Base-by-base conservation (phyloP, 2,797 vertebrate species). In the Podarcis lilfordi region DNA sequence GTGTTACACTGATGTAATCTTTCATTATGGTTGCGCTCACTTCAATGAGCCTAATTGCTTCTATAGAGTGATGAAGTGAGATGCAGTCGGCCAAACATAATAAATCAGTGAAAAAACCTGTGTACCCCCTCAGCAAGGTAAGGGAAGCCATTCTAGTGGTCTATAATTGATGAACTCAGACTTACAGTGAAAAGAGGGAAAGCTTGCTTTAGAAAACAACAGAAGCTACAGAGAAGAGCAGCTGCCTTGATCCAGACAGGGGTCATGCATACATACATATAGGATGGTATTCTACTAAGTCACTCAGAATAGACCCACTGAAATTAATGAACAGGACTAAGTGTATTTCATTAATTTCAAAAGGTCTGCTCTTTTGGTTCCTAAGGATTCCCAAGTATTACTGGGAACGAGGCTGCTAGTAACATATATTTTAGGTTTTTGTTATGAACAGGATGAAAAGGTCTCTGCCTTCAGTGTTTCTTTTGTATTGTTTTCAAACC, bases 1-100 rank as follows among this genome's bases (percentile, higher is more conserved):
- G 93, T 88, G 89, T 76, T 94, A 94, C 92, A 96, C 96, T 93
- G 94, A 96, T 95, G 96, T 93, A 96, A 98, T 97, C 92, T 25
- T 90, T 95, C 96, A 96, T 93, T 93, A 76, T 81, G 90, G 95
- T 91, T 91, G 45, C n/a, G 90, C 94, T 93, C 95, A 91, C 92
- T 78, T 61, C 97, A 95, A 92, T 81, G 75, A 91, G 85, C 55
- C 40, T 74, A 91, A 96, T 97, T 96, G 92, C 95, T 95, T 97
- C 96, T 96, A 96, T 96, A 97, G 97, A 87, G 95, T 95, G 95
- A 94, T 96, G 94, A 96, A 94, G 90, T 86, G 83, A 94, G 94
- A 94, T 89, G 93, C 95, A 95, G 96, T 96, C 97, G 97, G 96
- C 95, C 95, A 97, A 97, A 97, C 94, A 96, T 23, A 93, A 82